These are phyloP conservation scores for Neopipo cinnamomea DNA, from an alignment of 2,113 vertebrate genomes.

Conservation along the genomic window DNA sequence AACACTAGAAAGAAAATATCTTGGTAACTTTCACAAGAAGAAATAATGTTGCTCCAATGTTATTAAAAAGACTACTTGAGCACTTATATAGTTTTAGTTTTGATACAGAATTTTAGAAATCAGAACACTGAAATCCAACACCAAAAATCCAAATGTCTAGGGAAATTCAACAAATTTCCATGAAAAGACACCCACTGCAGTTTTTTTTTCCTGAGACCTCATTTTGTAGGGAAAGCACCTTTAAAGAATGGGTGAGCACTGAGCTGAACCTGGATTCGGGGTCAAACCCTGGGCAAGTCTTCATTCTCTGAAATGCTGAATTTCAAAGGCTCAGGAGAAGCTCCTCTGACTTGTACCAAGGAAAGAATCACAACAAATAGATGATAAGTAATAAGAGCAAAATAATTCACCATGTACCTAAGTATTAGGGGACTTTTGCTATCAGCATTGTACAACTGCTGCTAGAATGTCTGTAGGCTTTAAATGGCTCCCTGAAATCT, in stretches of 20 bases:
- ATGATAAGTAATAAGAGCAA: not conserved
- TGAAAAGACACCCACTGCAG: not conserved
- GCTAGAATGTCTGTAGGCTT: not conserved
- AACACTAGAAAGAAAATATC: not conserved
- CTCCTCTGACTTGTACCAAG: not conserved
- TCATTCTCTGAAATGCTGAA: not conserved
- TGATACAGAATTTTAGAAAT: not conserved
- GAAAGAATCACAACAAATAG: not conserved
- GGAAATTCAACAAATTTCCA: not conserved
- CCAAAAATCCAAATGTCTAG: not conserved
- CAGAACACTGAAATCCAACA: not conserved
- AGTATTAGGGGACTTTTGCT: not conserved
- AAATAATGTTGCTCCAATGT: not conserved
- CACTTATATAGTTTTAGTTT: not conserved
- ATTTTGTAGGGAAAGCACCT: not conserved
- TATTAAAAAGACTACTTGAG: not conserved
- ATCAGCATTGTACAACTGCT: not conserved
- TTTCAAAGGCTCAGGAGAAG: not conserved
- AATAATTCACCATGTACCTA: not conserved
- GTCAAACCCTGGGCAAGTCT: not conserved
- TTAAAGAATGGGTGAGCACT: rapidly evolving
- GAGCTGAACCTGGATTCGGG: not conserved
- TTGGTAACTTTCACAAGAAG: not conserved
- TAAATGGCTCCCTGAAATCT: not conserved
- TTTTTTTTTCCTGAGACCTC: not conserved